These are phyloP conservation scores for Digitonthophagus gazella DNA, from an alignment of 2,888 invertebrate genomes.

Conservation along the genomic window DNA sequence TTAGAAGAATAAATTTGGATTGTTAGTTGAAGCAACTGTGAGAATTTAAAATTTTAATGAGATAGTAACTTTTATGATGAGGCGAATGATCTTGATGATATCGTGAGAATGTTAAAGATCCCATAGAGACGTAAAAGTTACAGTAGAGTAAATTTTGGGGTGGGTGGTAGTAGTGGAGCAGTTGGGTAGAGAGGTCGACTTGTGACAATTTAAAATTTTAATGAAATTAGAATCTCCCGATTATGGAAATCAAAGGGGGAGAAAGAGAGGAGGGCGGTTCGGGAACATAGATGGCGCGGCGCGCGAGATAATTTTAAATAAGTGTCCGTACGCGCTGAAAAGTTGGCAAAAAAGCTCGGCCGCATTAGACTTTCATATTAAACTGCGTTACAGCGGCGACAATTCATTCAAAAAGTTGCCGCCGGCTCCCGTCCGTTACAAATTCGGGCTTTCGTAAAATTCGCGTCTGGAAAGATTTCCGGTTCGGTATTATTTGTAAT, in stretches of 20 bases:
- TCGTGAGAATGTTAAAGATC: neutral
- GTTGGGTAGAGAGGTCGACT: slow-evolving; percentile 8
- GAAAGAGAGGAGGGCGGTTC: too few relatives aligned
- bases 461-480: neutral
- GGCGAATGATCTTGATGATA: too few relatives aligned
- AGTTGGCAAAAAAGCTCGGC: slow-evolving; percentile 7
- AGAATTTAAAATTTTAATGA: too few relatives aligned
- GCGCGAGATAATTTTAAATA: slow-evolving; percentile 14
- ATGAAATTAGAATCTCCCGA: slow-evolving; percentile 15
- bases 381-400: slow-evolving; percentile 12
- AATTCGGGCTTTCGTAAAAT: slow-evolving; percentile 14
- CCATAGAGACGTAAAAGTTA: neutral
- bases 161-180: neutral
- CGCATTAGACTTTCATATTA: slow-evolving; percentile 18
- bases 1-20: too few relatives aligned
- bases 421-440: slow-evolving; percentile 10
- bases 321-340: slow-evolving; percentile 14
- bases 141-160: neutral
- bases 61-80: too few relatives aligned
- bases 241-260: slow-evolving; percentile 10
- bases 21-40: too few relatives aligned
- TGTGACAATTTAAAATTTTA: slow-evolving; percentile 13
- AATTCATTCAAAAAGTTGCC: slow-evolving; percentile 17
- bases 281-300: neutral
- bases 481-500: neutral